These are phyloP conservation scores for Arenaria interpres DNA, from an alignment of 2,113 vertebrate species.

Conservation along the genomic window DNA sequence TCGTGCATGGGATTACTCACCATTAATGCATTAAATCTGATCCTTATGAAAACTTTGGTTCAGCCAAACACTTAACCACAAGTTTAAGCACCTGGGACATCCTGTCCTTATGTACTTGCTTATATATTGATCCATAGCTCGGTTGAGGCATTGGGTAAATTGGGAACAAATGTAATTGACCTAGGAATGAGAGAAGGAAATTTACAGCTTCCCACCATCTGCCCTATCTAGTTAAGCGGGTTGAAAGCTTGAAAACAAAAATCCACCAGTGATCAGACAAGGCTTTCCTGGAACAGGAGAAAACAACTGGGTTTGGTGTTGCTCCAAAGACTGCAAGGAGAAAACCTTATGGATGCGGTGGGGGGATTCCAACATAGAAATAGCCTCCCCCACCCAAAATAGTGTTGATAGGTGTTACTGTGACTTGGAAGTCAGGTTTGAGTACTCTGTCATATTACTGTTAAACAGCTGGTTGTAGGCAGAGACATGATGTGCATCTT, in stretches of 20 bases:
- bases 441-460: neutral
- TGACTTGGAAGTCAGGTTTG: neutral
- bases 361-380: neutral
- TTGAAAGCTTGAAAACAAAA: neutral
- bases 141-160: neutral
- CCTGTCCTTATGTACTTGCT: neutral
- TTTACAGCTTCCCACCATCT: neutral
- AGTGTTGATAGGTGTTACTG: neutral
- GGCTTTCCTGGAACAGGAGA: neutral
- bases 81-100: neutral
- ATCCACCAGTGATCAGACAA: neutral
- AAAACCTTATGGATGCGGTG: neutral
- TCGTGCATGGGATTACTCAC: neutral
- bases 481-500: neutral
- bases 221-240: neutral
- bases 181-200: neutral
- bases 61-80: neutral
- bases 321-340: neutral
- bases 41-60: neutral
- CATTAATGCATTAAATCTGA: neutral
- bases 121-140: neutral
- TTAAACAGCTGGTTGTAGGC: neutral
- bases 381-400: neutral
- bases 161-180: neutral
- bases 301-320: accelerated